Conservation (phyloP, 2,113 vertebrate genomes). For the Cyanoliseus patagonus region DNA sequence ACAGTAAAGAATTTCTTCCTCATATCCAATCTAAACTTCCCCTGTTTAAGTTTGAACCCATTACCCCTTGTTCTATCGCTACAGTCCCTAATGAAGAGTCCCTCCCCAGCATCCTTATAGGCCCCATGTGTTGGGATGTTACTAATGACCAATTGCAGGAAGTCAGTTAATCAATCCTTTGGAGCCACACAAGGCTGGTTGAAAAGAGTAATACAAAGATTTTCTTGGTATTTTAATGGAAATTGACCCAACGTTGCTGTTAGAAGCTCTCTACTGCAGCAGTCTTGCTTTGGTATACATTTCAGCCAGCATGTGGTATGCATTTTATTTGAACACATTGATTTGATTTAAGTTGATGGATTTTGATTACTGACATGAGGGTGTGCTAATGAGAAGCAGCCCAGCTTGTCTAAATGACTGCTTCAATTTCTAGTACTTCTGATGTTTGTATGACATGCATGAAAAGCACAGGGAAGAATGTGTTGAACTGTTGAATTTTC, state of each 20-base stretch:
- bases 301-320: slow-evolving; percentile 21
- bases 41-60: no score
- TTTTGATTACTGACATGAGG: slow-evolving; percentile 46
- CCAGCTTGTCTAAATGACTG: background rate
- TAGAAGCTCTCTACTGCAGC: background rate
- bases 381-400: slow-evolving; percentile 53
- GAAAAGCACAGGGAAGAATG: background rate
- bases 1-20: no score
- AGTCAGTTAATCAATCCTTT: background rate
- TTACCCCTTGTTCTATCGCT: no score
- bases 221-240: background rate
- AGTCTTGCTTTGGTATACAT: background rate
- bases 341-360: slow-evolving; percentile 45
- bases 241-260: background rate
- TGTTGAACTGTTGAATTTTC: background rate
- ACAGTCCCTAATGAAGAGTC: no score
- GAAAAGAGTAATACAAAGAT: background rate
- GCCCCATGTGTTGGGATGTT: background rate
- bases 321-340: slow-evolving; percentile 30
- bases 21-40: no score
- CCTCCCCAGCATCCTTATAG: no score
- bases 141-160: background rate
- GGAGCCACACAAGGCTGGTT: background rate
- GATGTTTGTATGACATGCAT: background rate
- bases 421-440: background rate